Conservation (phyloP, 92 coral and sea anemone genomes). For the Heteractis magnifica region DNA sequence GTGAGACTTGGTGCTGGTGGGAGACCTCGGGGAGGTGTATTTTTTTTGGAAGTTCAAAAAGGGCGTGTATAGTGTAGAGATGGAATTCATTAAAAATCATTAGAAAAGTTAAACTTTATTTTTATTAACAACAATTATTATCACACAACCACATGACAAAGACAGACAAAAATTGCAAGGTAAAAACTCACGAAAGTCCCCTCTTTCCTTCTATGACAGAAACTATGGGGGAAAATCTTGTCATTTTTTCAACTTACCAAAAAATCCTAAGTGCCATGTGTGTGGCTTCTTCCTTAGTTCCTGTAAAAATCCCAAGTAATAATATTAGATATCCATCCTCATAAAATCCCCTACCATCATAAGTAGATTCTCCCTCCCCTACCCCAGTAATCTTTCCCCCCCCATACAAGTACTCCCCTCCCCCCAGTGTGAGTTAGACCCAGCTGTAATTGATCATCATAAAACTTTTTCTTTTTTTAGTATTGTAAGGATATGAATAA, state of each 20-base stretch:
- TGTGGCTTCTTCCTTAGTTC: too few relatives aligned
- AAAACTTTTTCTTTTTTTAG: neutral
- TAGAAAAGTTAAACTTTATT: constrained; percentile 4
- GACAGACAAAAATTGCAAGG: neutral
- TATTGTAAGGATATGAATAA: neutral
- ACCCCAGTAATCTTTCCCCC: neutral
- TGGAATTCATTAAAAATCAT: constrained; percentile 22
- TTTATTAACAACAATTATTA: neutral
- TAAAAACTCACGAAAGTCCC: neutral
- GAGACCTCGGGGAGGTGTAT: constrained; percentile 21
- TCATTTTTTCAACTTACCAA: too few relatives aligned
- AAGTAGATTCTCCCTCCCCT: neutral
- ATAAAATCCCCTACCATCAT: neutral
- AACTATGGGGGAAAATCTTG: neutral
- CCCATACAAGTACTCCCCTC: neutral
- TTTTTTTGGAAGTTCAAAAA: constrained; percentile 16
- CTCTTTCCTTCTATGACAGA: neutral
- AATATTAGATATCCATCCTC: too few relatives aligned
- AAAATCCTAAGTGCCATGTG: too few relatives aligned
- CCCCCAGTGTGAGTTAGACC: neutral
- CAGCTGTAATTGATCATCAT: neutral
- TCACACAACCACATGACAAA: neutral
- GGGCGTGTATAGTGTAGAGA: constrained; percentile 24
- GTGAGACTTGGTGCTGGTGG: constrained; percentile 30
- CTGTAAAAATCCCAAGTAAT: neutral